Evolutionary conservation across 2,113 vertebrate genomes (phyloP), one percentile per base, ranked within the genome.

Genomic region (Melierax canorus): DNA sequence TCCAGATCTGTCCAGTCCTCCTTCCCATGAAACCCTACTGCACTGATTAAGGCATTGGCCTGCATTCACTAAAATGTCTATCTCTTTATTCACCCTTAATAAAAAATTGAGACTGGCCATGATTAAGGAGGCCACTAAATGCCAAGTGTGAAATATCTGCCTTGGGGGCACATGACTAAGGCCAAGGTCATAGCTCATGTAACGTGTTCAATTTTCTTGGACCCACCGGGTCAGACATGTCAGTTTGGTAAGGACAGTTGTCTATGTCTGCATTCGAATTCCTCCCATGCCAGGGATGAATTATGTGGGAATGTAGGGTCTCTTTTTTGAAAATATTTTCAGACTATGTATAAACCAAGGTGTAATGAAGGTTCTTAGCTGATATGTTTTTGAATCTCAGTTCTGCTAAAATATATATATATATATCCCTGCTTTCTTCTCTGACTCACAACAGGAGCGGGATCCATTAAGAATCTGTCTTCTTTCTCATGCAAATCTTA

Each of bases 391-490:
- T 81, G 32, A 91, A 78, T 6, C 27, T 29, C 34, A 81, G 46
- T 50, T 83, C 51, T 71, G 19, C 62, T 41, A 16, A 10, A 34
- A 34, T 4, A 34, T 18, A 26, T 13, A 30, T 4, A 53, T 10
- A n/a, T 11, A 5, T 32, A 12, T 30, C 1, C 10, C 19, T 69
- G 17, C 19, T 45, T 81, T 56, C 34, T 90, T 66, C 50, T 71
- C 50, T 4, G 11, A 46, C 38, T 81, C n/a, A 41, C 43, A 74
- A 18, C 6, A 78, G 41, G 36, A 71, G 7, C 0, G 0, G 45
- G 7, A 72, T 60, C 56, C 6, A 85, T 89, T 81, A 23, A 27
- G 77, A 75, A 71, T 51, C 1, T 45, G 6, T 39, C 27, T 11
- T 58, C 12, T 74, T 86, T 19, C 51, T 73, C 26, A 34, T n/a